Evolutionary conservation across 2,113 vertebrate genomes (phyloP).

Genomic region (Athene cunicularia): DNA sequence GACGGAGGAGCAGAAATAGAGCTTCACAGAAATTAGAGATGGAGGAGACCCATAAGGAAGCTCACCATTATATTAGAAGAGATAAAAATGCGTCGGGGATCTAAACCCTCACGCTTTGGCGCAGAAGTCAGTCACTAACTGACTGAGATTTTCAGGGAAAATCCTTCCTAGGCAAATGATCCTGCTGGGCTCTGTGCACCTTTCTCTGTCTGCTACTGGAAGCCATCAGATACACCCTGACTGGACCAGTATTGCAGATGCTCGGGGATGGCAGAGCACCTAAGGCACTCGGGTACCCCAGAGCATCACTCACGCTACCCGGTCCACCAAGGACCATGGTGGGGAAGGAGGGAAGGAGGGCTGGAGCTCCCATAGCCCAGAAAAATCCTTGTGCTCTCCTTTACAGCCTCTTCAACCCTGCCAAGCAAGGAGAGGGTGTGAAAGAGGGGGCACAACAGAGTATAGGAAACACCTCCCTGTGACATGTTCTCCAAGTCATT

Average conservation of each 20-base stretch:
- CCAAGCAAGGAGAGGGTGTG: background rate
- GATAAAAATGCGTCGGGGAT: accelerated
- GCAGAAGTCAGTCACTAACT: background rate
- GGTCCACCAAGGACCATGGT: accelerated
- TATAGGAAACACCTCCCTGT: background rate
- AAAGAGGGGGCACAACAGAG: background rate
- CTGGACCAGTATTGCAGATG: background rate
- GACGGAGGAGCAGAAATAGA: background rate
- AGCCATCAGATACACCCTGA: accelerated
- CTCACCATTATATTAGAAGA: background rate
- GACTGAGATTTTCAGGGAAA: background rate
- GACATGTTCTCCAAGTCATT: background rate
- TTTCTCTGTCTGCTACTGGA: background rate
- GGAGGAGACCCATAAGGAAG: background rate
- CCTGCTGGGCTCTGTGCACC: background rate
- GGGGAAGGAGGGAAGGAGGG: background rate
- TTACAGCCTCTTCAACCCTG: background rate
- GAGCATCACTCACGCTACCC: background rate
- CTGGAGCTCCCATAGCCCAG: background rate
- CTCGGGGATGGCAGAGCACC: background rate
- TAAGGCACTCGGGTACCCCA: background rate
- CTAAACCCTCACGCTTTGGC: background rate
- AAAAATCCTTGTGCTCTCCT: background rate
- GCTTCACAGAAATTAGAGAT: background rate
- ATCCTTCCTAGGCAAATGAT: background rate